Evolutionary conservation across 2,797 vertebrate species (phyloP), one percentile per base, ranked within the genome.

Genomic region (Cyclopterus lumpus): DNA sequence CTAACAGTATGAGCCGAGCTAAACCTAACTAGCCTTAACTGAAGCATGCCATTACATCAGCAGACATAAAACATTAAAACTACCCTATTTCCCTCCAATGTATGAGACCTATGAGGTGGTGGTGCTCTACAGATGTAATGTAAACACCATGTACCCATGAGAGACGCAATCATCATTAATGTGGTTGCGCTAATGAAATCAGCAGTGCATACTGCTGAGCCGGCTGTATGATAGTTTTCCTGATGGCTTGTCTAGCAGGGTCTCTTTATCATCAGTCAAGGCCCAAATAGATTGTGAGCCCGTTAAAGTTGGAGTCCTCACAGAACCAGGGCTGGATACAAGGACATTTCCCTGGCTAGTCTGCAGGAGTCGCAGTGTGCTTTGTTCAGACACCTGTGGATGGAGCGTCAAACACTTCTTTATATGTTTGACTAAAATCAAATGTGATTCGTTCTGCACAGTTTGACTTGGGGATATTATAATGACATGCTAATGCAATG

Each of bases 101-200:
- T 79, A 71, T 73, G 61, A 82, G 76, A 89, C 66, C 84, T 77
- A 81, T 86, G 82, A 84, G 75, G 76, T 86, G 85, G 71, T 75
- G 71, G 71, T 59, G 74, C 82, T 81, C 63, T 74, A 72, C 83
- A 88, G 72, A 89, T 88, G 83, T 87, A 90, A 90, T 81, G 84
- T 81, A 91, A 93, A 89, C 88, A 90, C 73, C 57, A 62, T 9
- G 60, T 64, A 71, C 88, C 86, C 80, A 80, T 40, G 79, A 84
- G 89, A 88, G 81, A 69, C 36, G 18, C 86, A 88, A 85, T 90
- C 85, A 88, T 85, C 89, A 89, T 92, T 88, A 89, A 90, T 88
- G 86, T 77, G 86, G 77, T 80, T 81, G 75, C 84, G 87, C 81
- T 91, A 91, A 92, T 89, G 73, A 88, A 91, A 91, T 91, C 88